Percentiles rank a stretch among this genome's conserved stretches.
These are phyloP conservation scores for Zapornia atra DNA, from an alignment of 2,113 vertebrate genomes.

Conservation along the genomic window DNA sequence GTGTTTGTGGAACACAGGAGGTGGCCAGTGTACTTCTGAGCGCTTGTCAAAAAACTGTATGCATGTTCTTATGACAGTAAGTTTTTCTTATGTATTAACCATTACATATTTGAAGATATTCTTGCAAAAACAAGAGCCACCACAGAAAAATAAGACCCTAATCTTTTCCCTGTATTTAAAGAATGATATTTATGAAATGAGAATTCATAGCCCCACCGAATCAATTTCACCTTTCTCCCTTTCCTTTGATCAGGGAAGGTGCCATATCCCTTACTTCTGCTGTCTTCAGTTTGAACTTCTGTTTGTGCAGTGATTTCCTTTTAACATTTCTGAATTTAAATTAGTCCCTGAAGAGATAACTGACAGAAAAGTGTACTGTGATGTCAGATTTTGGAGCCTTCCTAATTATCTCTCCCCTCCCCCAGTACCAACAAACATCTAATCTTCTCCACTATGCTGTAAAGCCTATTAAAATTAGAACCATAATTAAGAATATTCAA, in stretches of 20 bases:
- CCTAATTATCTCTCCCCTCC: not conserved
- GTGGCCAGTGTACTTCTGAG: accelerated
- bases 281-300: not conserved
- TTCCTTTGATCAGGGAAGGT: not conserved
- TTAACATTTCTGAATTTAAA: not conserved
- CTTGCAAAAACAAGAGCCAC: not conserved
- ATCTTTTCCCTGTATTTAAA: not conserved
- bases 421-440: not conserved
- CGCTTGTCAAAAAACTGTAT: not conserved
- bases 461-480: not conserved
- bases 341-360: not conserved
- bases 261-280: not conserved
- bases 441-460: not conserved
- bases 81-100: not conserved
- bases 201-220: not conserved
- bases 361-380: not conserved
- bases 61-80: not conserved
- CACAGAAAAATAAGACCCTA: not conserved
- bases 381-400: not conserved
- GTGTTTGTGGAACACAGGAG: not conserved
- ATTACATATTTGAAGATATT: not conserved
- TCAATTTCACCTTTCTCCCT: not conserved
- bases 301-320: not conserved
- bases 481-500: not conserved
- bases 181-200: not conserved